phyloP scores from a whole-genome alignment of 2,113 vertebrate genomes.

The Monopterus albus region DNA sequence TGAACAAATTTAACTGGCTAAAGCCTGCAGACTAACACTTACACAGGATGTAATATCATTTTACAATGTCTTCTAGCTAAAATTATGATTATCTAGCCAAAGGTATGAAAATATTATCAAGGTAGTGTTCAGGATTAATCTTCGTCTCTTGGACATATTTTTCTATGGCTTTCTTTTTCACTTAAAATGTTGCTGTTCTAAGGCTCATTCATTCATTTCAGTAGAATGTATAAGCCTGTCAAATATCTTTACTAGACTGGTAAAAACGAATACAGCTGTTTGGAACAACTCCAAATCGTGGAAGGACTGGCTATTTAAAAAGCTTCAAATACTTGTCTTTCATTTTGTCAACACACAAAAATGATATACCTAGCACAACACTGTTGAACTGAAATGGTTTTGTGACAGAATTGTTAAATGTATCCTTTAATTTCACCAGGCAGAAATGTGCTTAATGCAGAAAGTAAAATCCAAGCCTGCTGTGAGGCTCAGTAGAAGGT shows the following conservation, averaged over 20 bases:
- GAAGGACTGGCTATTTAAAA: background rate
- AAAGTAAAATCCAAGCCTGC: background rate
- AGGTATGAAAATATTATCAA: too few relatives aligned
- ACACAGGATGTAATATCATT: background rate
- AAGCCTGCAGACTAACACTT: background rate
- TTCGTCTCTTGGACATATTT: background rate
- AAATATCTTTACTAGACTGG: background rate
- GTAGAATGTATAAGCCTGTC: background rate
- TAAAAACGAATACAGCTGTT: background rate
- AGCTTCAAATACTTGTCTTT: background rate
- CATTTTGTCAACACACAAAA: background rate
- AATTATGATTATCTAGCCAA: too few relatives aligned
- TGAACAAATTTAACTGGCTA: slow-evolving; percentile 4
- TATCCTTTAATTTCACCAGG: slow-evolving; percentile 1
- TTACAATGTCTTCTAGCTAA: too few relatives aligned
- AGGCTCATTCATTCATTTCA: background rate
- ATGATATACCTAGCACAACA: background rate
- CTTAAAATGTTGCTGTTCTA: too few relatives aligned
- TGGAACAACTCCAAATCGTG: background rate
- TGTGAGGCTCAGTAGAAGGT: slow-evolving; percentile 15
- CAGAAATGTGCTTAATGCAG: slow-evolving; percentile 9
- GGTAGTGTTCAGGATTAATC: background rate
- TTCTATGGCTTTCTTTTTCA: too few relatives aligned
- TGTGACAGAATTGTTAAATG: background rate
- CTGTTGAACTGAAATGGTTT: background rate